Conservation (phyloP, 2,888 invertebrate species). For the Elysia crispata region DNA sequence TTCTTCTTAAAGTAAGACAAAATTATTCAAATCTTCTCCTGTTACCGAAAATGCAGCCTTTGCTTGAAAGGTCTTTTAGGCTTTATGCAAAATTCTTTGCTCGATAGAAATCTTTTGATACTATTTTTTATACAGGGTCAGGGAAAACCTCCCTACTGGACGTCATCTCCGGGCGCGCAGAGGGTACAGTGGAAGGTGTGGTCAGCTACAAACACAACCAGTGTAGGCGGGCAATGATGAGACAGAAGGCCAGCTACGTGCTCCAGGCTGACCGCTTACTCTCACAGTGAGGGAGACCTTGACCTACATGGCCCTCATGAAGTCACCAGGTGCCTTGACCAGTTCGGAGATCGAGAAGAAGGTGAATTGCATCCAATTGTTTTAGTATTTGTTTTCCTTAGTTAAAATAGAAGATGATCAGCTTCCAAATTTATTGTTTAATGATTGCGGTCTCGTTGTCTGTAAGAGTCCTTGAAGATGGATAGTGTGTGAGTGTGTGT, state of each 20-base stretch:
- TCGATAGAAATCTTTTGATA: background rate
- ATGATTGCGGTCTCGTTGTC: no score
- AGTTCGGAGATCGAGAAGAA: conserved; percentile 30
- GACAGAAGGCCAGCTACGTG: conserved; percentile 90
- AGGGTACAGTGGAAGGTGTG: conserved; percentile 61
- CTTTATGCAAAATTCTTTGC: background rate
- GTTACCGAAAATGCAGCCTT: background rate
- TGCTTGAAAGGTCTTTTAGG: no score
- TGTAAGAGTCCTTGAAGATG: no score
- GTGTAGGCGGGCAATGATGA: conserved; percentile 83
- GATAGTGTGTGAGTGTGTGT: no score
- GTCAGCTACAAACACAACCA: conserved; percentile 62
- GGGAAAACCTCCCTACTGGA: conserved; percentile 96
- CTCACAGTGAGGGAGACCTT: conserved; percentile 88
- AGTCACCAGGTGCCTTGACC: conserved; percentile 71
- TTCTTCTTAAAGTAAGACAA: no score
- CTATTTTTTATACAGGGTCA: conserved; percentile 82
- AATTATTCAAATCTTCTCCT: no score
- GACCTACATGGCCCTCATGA: conserved; percentile 68
- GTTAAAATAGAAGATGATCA: no score
- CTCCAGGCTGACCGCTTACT: conserved; percentile 90
- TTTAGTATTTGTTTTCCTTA: no score
- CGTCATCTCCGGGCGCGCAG: conserved; percentile 85
- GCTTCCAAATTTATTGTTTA: no score
- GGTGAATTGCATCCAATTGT: no score